Percentiles rank a stretch among this genome's conserved stretches.
Evolutionary conservation across 2,888 invertebrate genomes (phyloP).

Genomic region (Nudaria mundana): DNA sequence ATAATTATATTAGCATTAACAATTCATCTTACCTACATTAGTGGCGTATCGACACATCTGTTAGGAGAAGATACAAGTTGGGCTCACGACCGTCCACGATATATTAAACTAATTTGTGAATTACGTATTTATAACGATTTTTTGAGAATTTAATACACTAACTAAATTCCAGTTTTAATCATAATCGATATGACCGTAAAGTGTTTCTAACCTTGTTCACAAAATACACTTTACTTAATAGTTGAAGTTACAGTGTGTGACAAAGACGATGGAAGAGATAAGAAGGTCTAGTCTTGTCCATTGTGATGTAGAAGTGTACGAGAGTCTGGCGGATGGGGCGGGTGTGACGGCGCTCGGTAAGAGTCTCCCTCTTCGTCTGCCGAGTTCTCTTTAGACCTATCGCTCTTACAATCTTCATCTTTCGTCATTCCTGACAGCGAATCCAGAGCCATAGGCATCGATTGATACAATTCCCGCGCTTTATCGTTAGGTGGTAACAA

Average conservation of each 20-base stretch:
- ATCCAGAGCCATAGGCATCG: conserved; percentile 79
- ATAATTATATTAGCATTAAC: conserved; percentile 31
- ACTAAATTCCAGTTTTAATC: conserved; percentile 53
- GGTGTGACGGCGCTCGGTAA: conserved; percentile 76
- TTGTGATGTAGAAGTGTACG: conserved; percentile 88
- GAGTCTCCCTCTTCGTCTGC: conserved; percentile 80
- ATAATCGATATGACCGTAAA: conserved; percentile 15
- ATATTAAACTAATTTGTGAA: conserved; percentile 37
- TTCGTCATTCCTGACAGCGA: conserved; percentile 75
- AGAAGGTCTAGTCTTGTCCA: conserved; percentile 85
- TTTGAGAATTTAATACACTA: conserved; percentile 48
- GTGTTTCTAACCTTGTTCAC: too few species aligned
- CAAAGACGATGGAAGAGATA: conserved; percentile 32
- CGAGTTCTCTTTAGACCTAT: conserved; percentile 82
- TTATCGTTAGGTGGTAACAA: conserved; percentile 90
- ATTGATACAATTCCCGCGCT: conserved; percentile 83
- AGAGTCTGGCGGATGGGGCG: conserved; percentile 82
- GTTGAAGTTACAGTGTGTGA: conserved; percentile 37
- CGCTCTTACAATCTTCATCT: conserved; percentile 85
- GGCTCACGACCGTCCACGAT: conserved; percentile 29
- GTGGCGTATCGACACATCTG: conserved; percentile 12
- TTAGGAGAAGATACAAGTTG: too few species aligned
- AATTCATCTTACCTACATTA: conserved; percentile 16
- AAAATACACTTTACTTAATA: conserved; percentile 20
- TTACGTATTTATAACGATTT: conserved; percentile 32